phyloP scores from a whole-genome alignment of 2,797 vertebrate species.

The Myotis planiceps region DNA sequence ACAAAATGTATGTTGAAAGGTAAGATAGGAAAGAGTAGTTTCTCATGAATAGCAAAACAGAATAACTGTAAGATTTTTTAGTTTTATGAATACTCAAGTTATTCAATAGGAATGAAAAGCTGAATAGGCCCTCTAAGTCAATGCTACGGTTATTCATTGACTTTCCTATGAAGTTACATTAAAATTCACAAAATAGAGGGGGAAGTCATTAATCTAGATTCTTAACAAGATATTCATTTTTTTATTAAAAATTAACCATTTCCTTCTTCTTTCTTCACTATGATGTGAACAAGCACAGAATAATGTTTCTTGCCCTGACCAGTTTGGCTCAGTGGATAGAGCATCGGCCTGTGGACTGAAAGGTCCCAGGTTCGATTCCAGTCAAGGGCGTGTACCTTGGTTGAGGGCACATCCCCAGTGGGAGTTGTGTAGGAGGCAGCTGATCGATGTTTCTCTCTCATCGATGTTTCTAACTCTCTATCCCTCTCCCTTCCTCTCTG shows the following conservation, averaged over 20 bases:
- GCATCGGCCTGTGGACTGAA: too few relatives aligned
- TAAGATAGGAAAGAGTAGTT: neutral
- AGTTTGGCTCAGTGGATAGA: too few relatives aligned
- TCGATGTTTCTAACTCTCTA: too few relatives aligned
- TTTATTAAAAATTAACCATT: neutral
- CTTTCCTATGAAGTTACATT: slow-evolving; percentile 74
- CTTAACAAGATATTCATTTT: neutral
- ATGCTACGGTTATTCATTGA: slow-evolving; percentile 68
- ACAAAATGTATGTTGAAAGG: neutral
- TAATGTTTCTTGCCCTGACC: neutral
- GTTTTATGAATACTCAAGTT: slow-evolving; percentile 71
- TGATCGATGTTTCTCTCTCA: too few relatives aligned
- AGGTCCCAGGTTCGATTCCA: too few relatives aligned
- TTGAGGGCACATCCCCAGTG: too few relatives aligned
- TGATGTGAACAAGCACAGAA: neutral
- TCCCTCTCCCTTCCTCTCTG: too few relatives aligned
- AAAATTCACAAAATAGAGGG: slow-evolving; percentile 72
- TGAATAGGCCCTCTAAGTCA: slow-evolving; percentile 65
- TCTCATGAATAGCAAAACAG: slow-evolving; percentile 72
- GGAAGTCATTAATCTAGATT: slow-evolving; percentile 17
- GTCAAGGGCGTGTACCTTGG: too few relatives aligned
- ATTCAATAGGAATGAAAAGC: slow-evolving; percentile 64
- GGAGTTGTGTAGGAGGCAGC: too few relatives aligned
- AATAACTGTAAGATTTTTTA: slow-evolving; percentile 59
- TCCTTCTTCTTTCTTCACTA: neutral